Evolutionary conservation across 2,888 invertebrate genomes (phyloP).

Genomic region (Pyralis farinalis): DNA sequence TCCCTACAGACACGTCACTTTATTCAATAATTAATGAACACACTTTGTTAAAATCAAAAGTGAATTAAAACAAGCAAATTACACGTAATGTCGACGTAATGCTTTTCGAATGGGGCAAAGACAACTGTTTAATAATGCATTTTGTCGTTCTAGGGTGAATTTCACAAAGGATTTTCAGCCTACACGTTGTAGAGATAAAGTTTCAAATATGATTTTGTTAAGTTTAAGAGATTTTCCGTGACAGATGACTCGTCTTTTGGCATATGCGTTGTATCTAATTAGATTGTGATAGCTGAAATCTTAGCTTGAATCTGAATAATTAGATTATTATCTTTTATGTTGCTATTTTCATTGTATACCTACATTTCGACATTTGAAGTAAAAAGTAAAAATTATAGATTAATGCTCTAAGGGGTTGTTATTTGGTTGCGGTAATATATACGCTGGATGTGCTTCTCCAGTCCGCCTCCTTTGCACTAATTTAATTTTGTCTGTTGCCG

Average conservation of each 20-base stretch:
- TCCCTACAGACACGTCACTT: slow-evolving; percentile 16
- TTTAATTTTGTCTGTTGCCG: too few relatives aligned
- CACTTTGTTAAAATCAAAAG: slow-evolving; percentile 74
- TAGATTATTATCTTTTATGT: too few relatives aligned
- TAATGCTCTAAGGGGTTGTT: too few relatives aligned
- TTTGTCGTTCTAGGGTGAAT: slow-evolving; percentile 37
- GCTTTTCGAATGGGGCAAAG: slow-evolving; percentile 67
- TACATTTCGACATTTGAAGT: too few relatives aligned
- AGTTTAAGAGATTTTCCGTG: slow-evolving; percentile 15
- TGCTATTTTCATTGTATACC: too few relatives aligned
- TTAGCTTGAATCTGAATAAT: too few relatives aligned
- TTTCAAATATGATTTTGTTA: slow-evolving; percentile 5
- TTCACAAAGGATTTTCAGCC: slow-evolving; percentile 17
- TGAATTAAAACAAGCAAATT: slow-evolving; percentile 77
- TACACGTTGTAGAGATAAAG: slow-evolving; percentile 11
- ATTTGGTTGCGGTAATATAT: too few relatives aligned
- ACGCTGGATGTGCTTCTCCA: too few relatives aligned
- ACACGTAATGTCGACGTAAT: slow-evolving; percentile 62
- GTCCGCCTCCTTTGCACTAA: too few relatives aligned
- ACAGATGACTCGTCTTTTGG: slow-evolving; percentile 31
- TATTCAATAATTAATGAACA: slow-evolving; percentile 65
- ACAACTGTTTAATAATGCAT: slow-evolving; percentile 71
- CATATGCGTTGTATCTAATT: slow-evolving; percentile 48
- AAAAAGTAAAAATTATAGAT: too few relatives aligned
- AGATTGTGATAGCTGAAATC: too few relatives aligned